Evolutionary conservation across 2,888 invertebrate genomes (phyloP), one percentile per base, ranked within the genome.

Genomic region (Tenthredo mesomela): DNA sequence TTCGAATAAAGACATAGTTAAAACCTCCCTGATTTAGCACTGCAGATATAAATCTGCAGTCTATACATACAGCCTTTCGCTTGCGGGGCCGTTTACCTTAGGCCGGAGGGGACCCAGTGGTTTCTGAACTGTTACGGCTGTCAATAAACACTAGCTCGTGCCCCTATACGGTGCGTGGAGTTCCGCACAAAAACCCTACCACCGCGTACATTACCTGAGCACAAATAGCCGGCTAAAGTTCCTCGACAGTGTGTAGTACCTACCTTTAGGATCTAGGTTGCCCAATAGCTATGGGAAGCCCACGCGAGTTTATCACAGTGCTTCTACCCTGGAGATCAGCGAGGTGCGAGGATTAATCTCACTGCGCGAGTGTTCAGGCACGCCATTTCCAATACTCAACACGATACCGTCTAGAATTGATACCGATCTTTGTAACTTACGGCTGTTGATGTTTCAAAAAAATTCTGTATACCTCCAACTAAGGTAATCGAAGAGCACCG

Each of bases 71-170:
- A 84, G 86, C 86, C 87, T 86, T 88, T 88, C 85, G 87, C 87
- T 84, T 85, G n/a, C n/a, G 87, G 84, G 84, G 87, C 87, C 85
- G 86, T 87, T 87, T 87, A 87, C 87, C 86, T 88, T 86, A 86
- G 87, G 86, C 87, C 82, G 33, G 61, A 80, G 80, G 61, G 86
- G 86, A 85, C 85, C 86, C 84, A 61, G 86, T 82, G 85, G 85
- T 82, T 82, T 84, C 83, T 84, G 84, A 83, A 85, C 86, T 84
- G 82, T 86, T 85, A 78, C 85, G 86, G 85, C 87, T 88, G 88
- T 88, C 87, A 88, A 87, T 88, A 87, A 85, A 85, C 82, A 75
- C 86, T 86, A 86, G 85, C 86, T 87, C 87, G 84, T 87, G 85
- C 84, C 87, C 86, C 87, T 88, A 87, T 88, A 87, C 86, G 88